These are phyloP conservation scores for Chrysopa pallens DNA, from an alignment of 1,140 invertebrate genomes.

Conservation along the genomic window DNA sequence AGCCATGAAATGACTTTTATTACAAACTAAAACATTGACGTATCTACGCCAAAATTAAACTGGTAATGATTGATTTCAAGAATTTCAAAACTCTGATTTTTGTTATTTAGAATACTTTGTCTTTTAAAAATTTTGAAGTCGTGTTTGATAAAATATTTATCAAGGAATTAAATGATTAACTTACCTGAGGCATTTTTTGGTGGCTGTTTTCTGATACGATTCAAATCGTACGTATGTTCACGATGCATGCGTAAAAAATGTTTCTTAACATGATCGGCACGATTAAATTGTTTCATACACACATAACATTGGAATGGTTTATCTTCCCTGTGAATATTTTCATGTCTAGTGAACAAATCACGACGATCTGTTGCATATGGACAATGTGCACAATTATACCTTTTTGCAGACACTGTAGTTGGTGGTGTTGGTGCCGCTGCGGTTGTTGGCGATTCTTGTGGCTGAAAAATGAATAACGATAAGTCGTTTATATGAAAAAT, in stretches of 20 bases:
- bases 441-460: conserved; percentile 13
- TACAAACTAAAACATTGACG: too few species aligned
- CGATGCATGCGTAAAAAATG: conserved; percentile 81
- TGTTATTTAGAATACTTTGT: too few species aligned
- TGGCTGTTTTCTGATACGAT: conserved; percentile 47
- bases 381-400: conserved; percentile 70
- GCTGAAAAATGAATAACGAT: conserved; percentile 10
- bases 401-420: conserved; percentile 27
- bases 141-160: too few species aligned
- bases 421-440: conserved; percentile 1
- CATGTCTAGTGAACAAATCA: conserved; percentile 87
- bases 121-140: too few species aligned
- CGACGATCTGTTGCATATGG: conserved; percentile 79
- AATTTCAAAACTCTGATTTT: too few species aligned
- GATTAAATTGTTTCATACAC: conserved; percentile 80
- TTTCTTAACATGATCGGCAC: conserved; percentile 90
- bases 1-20: too few species aligned
- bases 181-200: conserved; percentile 23
- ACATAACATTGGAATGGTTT: conserved; percentile 87
- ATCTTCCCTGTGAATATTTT: conserved; percentile 87
- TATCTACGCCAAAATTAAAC: too few species aligned
- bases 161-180: background rate
- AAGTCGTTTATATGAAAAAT: background rate
- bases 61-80: too few species aligned
- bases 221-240: conserved; percentile 69